Evolutionary conservation across 2,888 invertebrate species (phyloP).

Genomic region (Coronaproctus castanopsis): DNA sequence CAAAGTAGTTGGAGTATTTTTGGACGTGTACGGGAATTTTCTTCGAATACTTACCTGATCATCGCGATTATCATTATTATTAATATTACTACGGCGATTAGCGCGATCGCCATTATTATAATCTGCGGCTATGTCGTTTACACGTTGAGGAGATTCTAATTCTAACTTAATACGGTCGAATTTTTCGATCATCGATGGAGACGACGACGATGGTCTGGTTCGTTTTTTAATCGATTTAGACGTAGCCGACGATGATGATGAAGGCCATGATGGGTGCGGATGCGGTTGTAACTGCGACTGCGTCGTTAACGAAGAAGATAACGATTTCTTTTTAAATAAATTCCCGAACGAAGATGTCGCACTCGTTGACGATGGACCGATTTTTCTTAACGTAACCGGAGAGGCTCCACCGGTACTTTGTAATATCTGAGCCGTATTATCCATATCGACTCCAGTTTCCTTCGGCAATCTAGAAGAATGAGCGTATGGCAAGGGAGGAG

Average conservation of each 20-base stretch:
- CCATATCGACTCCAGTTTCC: not conserved
- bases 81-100: too few relatives aligned
- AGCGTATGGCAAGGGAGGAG: too few relatives aligned
- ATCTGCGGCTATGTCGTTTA: not conserved
- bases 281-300: too few relatives aligned
- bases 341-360: not conserved
- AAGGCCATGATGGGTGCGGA: too few relatives aligned
- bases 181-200: conserved; percentile 7
- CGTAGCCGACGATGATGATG: not conserved
- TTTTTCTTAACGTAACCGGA: not conserved
- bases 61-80: too few relatives aligned
- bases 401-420: not conserved
- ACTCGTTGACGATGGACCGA: not conserved
- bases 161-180: conserved; percentile 6
- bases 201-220: not conserved
- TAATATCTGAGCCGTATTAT: not conserved
- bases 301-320: not conserved
- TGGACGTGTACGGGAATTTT: not conserved
- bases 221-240: conserved; percentile 8
- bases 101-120: too few relatives aligned
- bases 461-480: not conserved
- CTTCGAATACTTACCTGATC: not conserved
- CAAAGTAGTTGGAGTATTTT: conserved; percentile 3
- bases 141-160: not conserved
- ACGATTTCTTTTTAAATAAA: not conserved